phyloP scores from a whole-genome alignment of 1,140 invertebrate species.

The Thaumetopoea pityocampa region DNA sequence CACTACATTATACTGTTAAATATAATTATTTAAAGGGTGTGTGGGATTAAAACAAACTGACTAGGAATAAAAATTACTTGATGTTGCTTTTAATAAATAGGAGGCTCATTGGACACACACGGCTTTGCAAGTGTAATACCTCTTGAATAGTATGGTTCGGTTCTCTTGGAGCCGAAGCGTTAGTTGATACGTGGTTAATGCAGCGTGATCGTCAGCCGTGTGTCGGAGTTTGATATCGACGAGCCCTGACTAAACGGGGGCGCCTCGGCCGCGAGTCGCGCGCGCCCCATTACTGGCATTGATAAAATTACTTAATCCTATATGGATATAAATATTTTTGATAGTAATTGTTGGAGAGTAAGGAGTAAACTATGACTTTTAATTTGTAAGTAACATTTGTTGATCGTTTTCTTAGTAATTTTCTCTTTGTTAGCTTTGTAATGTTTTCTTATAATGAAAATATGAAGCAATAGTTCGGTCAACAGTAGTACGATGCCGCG shows the following conservation, averaged over 20 bases:
- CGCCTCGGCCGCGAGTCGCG: constrained; percentile 3
- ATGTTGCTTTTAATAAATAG: constrained; percentile 53
- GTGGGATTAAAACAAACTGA: constrained; percentile 50
- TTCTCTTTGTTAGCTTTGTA: constrained; percentile 72
- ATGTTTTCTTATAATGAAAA: constrained; percentile 59
- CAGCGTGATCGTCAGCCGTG: constrained; percentile 31
- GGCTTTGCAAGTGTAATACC: constrained; percentile 46
- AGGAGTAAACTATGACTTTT: constrained; percentile 61
- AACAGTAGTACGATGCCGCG: constrained; percentile 34
- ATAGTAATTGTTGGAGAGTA: constrained; percentile 60
- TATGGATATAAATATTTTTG: constrained; percentile 52
- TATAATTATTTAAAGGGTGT: constrained; percentile 50
- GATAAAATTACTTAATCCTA: constrained; percentile 22
- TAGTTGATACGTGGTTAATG: constrained; percentile 41
- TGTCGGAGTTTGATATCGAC: constrained; percentile 19
- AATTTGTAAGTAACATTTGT: constrained; percentile 71
- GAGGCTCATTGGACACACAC: constrained; percentile 48
- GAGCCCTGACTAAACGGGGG: constrained; percentile 28
- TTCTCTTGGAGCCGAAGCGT: constrained; percentile 24
- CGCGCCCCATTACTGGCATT: no score
- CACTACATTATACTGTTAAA: constrained; percentile 48
- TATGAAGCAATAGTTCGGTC: constrained; percentile 27
- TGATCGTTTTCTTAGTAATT: constrained; percentile 72
- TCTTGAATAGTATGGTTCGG: no score
- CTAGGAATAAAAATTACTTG: constrained; percentile 38